Percentiles rank a stretch among this genome's conserved stretches.
Evolutionary conservation across 2,888 invertebrate species (phyloP).

Genomic region (Ypsolopha sequella): DNA sequence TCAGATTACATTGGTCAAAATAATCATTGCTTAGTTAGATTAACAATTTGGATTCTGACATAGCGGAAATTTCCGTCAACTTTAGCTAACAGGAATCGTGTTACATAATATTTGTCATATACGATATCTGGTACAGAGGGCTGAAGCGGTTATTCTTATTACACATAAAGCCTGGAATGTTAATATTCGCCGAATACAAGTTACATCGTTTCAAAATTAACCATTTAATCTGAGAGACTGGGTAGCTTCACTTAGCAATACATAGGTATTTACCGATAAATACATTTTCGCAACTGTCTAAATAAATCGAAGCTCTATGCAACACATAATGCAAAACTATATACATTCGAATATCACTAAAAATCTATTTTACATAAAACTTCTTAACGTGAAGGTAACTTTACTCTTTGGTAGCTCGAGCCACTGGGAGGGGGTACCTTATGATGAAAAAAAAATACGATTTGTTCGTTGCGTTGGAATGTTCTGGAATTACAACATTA

Average conservation of each 20-base stretch:
- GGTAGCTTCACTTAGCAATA: constrained; percentile 11
- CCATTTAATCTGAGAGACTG: constrained; percentile 1
- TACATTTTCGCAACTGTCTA: constrained; percentile 4
- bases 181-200: constrained; percentile 15
- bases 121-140: not conserved
- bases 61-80: constrained; percentile 14
- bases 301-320: constrained; percentile 37
- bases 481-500: constrained; percentile 37
- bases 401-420: constrained; percentile 67
- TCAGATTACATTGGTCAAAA: constrained; percentile 68
- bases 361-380: constrained; percentile 50
- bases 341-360: constrained; percentile 45
- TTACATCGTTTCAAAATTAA: constrained; percentile 9
- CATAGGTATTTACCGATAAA: constrained; percentile 6
- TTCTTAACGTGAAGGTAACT: constrained; percentile 64
- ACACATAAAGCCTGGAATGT: constrained; percentile 58
- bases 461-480: constrained; percentile 30
- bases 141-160: constrained; percentile 7
- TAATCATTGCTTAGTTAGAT: constrained; percentile 51
- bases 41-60: constrained; percentile 32
- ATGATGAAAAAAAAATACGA: constrained; percentile 34
- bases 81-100: constrained; percentile 6
- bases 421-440: constrained; percentile 26
- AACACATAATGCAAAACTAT: constrained; percentile 56
- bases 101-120: not conserved